A percentile compares a stretch with the other conserved stretches of the same genome.
phyloP scores from a whole-genome alignment of 2,797 vertebrate genomes.

The Bothrops alternatus region DNA sequence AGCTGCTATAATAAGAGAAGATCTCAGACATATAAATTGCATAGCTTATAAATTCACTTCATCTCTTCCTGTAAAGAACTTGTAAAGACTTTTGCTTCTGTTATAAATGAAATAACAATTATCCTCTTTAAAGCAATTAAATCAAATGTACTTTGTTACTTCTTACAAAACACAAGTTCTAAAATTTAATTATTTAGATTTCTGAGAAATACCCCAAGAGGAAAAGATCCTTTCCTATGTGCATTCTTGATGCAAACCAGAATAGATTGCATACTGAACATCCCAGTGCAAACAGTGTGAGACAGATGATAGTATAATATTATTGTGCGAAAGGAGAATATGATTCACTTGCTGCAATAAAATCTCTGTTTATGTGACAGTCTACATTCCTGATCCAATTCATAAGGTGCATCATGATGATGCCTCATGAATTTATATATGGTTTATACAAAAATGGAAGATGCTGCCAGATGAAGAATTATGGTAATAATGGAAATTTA shows the following conservation, averaged over 20 bases:
- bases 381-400: background rate
- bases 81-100: background rate
- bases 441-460: background rate
- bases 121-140: background rate
- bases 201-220: background rate
- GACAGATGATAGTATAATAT: background rate
- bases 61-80: slow-evolving; percentile 23
- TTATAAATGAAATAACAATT: slow-evolving; percentile 17
- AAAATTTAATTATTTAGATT: slow-evolving; percentile 8
- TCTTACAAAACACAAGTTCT: background rate
- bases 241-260: background rate
- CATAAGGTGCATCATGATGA: background rate
- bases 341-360: background rate
- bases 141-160: background rate
- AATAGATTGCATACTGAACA: background rate
- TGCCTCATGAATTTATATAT: background rate
- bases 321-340: background rate
- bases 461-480: background rate
- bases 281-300: background rate
- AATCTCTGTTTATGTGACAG: background rate
- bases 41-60: background rate
- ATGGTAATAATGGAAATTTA: background rate
- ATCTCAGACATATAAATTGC: slow-evolving; percentile 19
- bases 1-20: slow-evolving; percentile 15
- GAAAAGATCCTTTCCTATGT: background rate